Conservation (phyloP, 2,888 invertebrate species). For the Barypeithes pellucidus region DNA sequence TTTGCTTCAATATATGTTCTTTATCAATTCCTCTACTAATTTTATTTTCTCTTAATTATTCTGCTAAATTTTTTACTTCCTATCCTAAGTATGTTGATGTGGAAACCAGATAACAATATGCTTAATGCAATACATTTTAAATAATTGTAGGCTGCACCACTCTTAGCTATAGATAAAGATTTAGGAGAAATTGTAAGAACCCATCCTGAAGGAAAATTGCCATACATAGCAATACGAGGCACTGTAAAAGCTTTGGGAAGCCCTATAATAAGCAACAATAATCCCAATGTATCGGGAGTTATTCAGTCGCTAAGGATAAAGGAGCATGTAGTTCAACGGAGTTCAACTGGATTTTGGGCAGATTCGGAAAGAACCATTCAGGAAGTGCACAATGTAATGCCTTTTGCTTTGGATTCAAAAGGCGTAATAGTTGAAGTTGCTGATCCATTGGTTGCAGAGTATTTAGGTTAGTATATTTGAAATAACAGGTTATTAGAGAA, state of each 20-base stretch:
- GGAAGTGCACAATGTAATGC: slow-evolving; percentile 85
- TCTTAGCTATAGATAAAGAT: slow-evolving; percentile 78
- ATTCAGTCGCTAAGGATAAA: slow-evolving; percentile 86
- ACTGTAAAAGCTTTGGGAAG: slow-evolving; percentile 83
- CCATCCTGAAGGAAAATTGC: slow-evolving; percentile 77
- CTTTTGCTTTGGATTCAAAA: slow-evolving; percentile 80
- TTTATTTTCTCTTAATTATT: too few species aligned
- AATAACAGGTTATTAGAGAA: background rate
- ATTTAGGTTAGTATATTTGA: slow-evolving; percentile 71
- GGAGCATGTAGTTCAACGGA: slow-evolving; percentile 88
- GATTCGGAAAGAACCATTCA: slow-evolving; percentile 86
- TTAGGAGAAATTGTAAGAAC: slow-evolving; percentile 77
- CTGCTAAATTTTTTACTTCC: too few species aligned
- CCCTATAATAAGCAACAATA: slow-evolving; percentile 83
- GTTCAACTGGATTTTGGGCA: slow-evolving; percentile 90
- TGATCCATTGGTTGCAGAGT: slow-evolving; percentile 83
- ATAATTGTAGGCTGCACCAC: slow-evolving; percentile 78
- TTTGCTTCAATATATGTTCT: too few species aligned
- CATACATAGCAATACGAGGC: slow-evolving; percentile 85
- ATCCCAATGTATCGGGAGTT: slow-evolving; percentile 83
- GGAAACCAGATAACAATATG: background rate
- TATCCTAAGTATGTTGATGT: background rate
- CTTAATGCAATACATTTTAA: background rate
- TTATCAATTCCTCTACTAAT: too few species aligned
- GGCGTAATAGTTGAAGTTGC: slow-evolving; percentile 81